Evolutionary conservation across 2,113 vertebrate species (phyloP).

Genomic region (Syrmaticus mikado): DNA sequence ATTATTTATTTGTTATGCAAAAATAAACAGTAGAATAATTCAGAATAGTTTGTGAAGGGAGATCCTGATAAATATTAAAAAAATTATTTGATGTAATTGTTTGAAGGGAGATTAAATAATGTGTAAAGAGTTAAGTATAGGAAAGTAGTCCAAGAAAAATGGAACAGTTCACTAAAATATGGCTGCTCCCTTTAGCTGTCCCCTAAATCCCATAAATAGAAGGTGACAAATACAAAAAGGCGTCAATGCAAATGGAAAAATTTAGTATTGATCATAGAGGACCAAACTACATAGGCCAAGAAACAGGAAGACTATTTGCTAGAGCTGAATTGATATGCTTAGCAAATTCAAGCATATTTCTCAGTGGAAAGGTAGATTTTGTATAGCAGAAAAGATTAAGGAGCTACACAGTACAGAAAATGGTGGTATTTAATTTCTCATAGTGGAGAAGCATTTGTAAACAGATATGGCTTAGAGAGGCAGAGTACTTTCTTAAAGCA

Average conservation of each 20-base stretch:
- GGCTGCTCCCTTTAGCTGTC: neutral
- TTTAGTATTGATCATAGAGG: neutral
- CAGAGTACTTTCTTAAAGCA: neutral
- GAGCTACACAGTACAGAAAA: neutral
- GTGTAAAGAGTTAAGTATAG: neutral
- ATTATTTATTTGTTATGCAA: neutral
- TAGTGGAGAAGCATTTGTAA: neutral
- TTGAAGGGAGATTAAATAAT: conserved; percentile 5
- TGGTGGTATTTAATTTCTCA: neutral
- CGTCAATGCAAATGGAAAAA: neutral
- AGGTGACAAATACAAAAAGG: neutral
- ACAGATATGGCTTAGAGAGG: neutral
- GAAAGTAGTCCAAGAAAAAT: conserved; percentile 8
- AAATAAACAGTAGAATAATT: conserved; percentile 8
- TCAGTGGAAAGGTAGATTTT: neutral
- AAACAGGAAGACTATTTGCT: neutral
- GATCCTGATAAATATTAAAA: neutral
- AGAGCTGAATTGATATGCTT: neutral
- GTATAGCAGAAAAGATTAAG: neutral
- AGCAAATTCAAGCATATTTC: neutral
- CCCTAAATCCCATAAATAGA: neutral
- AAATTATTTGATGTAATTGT: neutral
- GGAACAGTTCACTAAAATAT: neutral
- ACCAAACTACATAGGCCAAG: neutral
- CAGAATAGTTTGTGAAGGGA: neutral